Percentiles rank a stretch among this genome's conserved stretches.
Evolutionary conservation across 2,888 invertebrate species (phyloP).

Genomic region (Philereme vetulata): DNA sequence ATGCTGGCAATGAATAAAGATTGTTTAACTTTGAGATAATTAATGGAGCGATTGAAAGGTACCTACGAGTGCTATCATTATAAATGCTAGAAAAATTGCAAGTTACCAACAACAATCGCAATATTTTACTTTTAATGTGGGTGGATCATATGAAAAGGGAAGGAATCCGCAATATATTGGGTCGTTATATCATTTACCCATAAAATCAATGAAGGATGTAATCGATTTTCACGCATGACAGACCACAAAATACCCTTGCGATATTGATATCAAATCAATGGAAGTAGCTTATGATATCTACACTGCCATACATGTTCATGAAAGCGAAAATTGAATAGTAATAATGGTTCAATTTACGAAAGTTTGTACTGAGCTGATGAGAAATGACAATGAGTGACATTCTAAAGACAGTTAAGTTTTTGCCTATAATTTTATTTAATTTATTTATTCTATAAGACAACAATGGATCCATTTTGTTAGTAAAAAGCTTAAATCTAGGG

Average conservation of each 20-base stretch:
- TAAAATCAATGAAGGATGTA: constrained; percentile 56
- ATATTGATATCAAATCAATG: constrained; percentile 29
- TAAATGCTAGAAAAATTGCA: too few species aligned
- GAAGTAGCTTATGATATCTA: constrained; percentile 12
- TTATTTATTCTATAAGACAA: too few species aligned
- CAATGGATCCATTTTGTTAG: too few species aligned
- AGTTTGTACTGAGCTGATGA: constrained; percentile 4
- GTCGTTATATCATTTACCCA: constrained; percentile 39
- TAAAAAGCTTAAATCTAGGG: too few species aligned
- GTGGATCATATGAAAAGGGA: not conserved
- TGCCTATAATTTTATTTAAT: not conserved
- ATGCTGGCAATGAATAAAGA: too few species aligned
- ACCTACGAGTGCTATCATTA: too few species aligned
- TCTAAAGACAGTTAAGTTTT: constrained; percentile 36
- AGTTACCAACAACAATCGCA: too few species aligned
- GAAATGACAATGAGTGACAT: constrained; percentile 31
- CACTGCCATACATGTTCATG: constrained; percentile 3
- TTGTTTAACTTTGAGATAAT: too few species aligned
- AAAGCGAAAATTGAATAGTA: constrained; percentile 20
- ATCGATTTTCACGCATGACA: constrained; percentile 60
- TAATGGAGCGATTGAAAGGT: too few species aligned
- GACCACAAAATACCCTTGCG: constrained; percentile 39
- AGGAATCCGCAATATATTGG: constrained; percentile 21
- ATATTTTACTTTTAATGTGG: too few species aligned
- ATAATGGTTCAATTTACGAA: constrained; percentile 15